Conservation (phyloP, 2,113 vertebrate species). For the Semnornis frantzii region DNA sequence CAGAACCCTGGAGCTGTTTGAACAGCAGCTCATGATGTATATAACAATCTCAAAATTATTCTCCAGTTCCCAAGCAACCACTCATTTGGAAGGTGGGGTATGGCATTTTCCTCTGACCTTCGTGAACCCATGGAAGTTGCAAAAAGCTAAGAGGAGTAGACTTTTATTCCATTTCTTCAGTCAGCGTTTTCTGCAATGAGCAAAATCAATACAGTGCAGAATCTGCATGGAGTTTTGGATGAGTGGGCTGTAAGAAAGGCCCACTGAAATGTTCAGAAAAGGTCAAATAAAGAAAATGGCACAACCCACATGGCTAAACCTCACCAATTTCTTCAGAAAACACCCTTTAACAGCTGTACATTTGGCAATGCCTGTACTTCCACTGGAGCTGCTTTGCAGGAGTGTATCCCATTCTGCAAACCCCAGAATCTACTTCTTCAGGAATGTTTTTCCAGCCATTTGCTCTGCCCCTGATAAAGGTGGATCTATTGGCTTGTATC, state of each 20-base stretch:
- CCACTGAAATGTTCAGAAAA: not conserved
- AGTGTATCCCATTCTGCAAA: not conserved
- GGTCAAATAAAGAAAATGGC: not conserved
- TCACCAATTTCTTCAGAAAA: not conserved
- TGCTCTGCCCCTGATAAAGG: not conserved
- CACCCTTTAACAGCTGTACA: not conserved
- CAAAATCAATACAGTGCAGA: not conserved
- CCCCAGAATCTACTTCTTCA: not conserved
- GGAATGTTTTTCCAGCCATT: not conserved
- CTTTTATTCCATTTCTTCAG: not conserved
- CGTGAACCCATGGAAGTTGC: not conserved
- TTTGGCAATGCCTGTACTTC: not conserved
- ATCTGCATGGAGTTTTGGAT: not conserved
- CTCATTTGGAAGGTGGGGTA: not conserved
- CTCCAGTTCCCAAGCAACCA: not conserved
- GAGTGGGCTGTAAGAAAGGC: not conserved
- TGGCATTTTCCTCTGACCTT: constrained; percentile 2
- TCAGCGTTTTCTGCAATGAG: not conserved
- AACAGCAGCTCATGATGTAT: not conserved
- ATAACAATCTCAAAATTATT: not conserved
- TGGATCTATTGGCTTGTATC: not conserved
- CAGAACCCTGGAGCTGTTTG: not conserved
- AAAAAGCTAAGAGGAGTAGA: not conserved
- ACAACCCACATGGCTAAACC: not conserved
- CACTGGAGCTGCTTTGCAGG: not conserved